phyloP scores from a whole-genome alignment of 1,140 invertebrate genomes.

The Brachionus asplanchnoidis region DNA sequence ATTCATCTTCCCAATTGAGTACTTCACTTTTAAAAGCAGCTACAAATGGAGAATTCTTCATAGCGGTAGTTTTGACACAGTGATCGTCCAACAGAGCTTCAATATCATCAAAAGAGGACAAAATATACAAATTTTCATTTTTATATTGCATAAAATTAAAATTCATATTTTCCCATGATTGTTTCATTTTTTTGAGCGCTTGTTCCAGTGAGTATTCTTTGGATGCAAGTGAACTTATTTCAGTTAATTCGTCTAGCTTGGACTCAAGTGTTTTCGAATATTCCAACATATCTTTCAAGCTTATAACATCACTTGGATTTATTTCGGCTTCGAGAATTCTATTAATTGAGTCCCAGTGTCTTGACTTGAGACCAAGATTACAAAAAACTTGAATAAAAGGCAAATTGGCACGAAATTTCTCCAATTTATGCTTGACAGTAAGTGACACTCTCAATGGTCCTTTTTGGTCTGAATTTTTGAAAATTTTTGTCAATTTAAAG shows the following conservation, averaged over 20 bases:
- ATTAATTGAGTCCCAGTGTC: conserved; percentile 64
- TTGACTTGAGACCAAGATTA: conserved; percentile 55
- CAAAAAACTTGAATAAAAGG: conserved; percentile 56
- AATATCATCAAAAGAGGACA: conserved; percentile 57
- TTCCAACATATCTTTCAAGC: conserved; percentile 75
- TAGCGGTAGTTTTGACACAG: conserved; percentile 58
- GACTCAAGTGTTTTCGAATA: conserved; percentile 64
- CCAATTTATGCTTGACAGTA: conserved; percentile 62
- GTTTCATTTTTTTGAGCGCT: conserved; percentile 57
- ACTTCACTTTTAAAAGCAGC: conserved; percentile 62
- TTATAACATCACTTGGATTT: conserved; percentile 64
- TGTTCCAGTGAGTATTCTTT: conserved; percentile 58
- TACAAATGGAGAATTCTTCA: conserved; percentile 58
- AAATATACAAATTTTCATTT: conserved; percentile 55
- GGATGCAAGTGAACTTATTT: conserved; percentile 55
- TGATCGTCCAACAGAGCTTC: conserved; percentile 58
- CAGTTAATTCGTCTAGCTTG: conserved; percentile 63
- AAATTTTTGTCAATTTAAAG: conserved; percentile 56
- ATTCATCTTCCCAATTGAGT: conserved; percentile 57
- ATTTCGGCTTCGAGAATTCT: conserved; percentile 68
- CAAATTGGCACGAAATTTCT: conserved; percentile 56
- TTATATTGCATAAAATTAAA: conserved; percentile 63
- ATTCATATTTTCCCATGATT: conserved; percentile 55
- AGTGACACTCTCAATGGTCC: conserved; percentile 56
- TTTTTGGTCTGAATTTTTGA: conserved; percentile 49